Evolutionary conservation across 2,797 vertebrate genomes (phyloP).

Genomic region (Onychomys torridus): DNA sequence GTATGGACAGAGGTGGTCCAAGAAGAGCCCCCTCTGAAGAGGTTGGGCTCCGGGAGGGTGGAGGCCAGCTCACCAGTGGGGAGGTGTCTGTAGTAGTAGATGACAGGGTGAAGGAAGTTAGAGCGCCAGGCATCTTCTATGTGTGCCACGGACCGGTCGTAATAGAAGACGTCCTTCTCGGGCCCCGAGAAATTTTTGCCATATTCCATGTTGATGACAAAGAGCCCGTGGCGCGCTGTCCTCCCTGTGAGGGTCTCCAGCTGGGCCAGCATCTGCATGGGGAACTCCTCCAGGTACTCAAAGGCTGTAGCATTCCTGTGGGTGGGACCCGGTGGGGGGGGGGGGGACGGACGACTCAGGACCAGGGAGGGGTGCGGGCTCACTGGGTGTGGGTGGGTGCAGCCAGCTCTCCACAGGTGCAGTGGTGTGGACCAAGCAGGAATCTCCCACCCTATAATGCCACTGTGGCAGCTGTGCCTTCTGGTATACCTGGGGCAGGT

Average conservation of each 20-base stretch:
- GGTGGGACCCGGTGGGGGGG: not conserved
- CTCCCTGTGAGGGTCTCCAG: slow-evolving; percentile 90
- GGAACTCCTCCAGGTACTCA: slow-evolving; percentile 96
- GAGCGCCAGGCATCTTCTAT: slow-evolving; percentile 95
- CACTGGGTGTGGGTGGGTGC: not conserved
- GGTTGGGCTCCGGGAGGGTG: accelerated
- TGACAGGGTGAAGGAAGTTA: slow-evolving; percentile 97
- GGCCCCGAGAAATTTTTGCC: slow-evolving; percentile 93
- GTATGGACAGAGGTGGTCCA: not conserved
- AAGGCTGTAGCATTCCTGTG: slow-evolving; percentile 89
- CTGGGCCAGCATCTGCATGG: slow-evolving; percentile 91
- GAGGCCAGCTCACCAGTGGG: slow-evolving; percentile 92
- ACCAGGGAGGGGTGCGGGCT: not conserved
- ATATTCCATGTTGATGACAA: slow-evolving; percentile 95
- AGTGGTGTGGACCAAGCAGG: not conserved
- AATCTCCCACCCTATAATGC: not conserved
- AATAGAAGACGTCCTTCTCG: slow-evolving; percentile 94
- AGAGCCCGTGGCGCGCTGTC: slow-evolving; percentile 88
- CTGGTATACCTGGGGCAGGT: not conserved
- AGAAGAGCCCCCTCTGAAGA: not conserved
- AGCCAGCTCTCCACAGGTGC: not conserved
- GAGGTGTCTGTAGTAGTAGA: slow-evolving; percentile 94
- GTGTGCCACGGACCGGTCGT: slow-evolving; percentile 93
- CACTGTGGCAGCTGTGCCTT: accelerated
- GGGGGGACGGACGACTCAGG: not conserved